These are phyloP conservation scores for Eristalis intricaria DNA, from an alignment of 2,888 invertebrate species.

Conservation along the genomic window DNA sequence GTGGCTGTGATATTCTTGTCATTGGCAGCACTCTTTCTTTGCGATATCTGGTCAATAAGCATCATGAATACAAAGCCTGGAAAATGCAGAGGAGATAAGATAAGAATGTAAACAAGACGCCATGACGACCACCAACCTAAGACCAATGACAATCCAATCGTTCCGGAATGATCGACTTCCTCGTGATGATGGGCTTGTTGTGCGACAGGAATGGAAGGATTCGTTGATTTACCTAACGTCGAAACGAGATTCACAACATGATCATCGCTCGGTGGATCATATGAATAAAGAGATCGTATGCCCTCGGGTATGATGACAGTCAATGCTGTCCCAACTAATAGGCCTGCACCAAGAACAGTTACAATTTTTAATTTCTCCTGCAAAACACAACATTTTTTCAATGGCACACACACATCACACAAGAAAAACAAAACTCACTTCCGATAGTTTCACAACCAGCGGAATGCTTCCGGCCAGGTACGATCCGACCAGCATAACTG, in stretches of 20 bases:
- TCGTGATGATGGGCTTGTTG: slow-evolving; percentile 34
- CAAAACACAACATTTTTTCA: slow-evolving; percentile 47
- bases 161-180: slow-evolving; percentile 77
- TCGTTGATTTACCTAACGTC: slow-evolving; percentile 8
- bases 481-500: slow-evolving; percentile 98
- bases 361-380: slow-evolving; percentile 96
- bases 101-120: neutral
- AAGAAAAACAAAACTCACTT: slow-evolving; percentile 84
- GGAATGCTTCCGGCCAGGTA: slow-evolving; percentile 98
- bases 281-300: slow-evolving; percentile 88
- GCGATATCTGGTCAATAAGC: slow-evolving; percentile 92
- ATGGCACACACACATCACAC: neutral
- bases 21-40: slow-evolving; percentile 82
- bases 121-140: slow-evolving; percentile 82
- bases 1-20: slow-evolving; percentile 96
- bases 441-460: slow-evolving; percentile 95
- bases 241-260: neutral
- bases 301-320: slow-evolving; percentile 99
- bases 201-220: slow-evolving; percentile 15
- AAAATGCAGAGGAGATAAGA: neutral
- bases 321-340: slow-evolving; percentile 97
- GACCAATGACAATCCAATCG: slow-evolving; percentile 95
- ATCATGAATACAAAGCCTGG: slow-evolving; percentile 98
- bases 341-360: slow-evolving; percentile 97
- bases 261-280: slow-evolving; percentile 5